phyloP scores from a whole-genome alignment of 2,888 invertebrate species.

The Alloscopus bannaensis region DNA sequence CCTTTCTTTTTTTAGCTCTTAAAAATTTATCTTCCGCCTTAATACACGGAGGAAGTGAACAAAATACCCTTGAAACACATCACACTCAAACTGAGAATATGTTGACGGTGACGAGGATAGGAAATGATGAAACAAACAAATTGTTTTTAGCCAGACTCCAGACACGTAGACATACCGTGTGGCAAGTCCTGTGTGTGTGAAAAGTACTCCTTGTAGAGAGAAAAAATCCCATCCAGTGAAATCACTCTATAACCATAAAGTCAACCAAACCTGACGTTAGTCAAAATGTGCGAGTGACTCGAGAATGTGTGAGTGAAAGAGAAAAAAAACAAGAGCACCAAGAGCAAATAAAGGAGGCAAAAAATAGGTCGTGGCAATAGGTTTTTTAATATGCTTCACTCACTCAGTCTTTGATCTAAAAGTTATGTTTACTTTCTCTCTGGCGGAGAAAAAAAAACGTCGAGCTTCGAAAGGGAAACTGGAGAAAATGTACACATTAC shows the following conservation, averaged over 20 bases:
- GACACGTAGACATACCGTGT: constrained; percentile 6
- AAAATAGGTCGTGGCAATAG: background rate
- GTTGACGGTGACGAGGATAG: too few relatives aligned
- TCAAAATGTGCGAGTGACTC: background rate
- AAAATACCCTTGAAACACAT: constrained; percentile 63
- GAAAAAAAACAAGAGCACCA: background rate
- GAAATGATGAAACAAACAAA: too few relatives aligned
- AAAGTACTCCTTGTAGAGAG: constrained; percentile 1
- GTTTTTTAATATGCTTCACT: background rate
- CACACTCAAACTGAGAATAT: too few relatives aligned
- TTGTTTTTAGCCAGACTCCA: constrained; percentile 27
- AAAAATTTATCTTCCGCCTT: constrained; percentile 49
- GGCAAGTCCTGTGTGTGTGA: background rate
- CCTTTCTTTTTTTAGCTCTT: constrained; percentile 53
- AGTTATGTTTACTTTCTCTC: constrained; percentile 14
- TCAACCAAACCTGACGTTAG: background rate
- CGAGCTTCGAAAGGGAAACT: too few relatives aligned
- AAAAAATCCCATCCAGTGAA: too few relatives aligned
- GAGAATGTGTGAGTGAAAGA: background rate
- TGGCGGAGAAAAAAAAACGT: background rate
- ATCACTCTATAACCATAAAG: too few relatives aligned
- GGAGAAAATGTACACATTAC: too few relatives aligned
- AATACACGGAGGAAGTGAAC: constrained; percentile 11
- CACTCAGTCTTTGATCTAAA: background rate
- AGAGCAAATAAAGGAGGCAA: constrained; percentile 1